Evolutionary conservation across 2,797 vertebrate species (phyloP).

Genomic region (Siniperca undulata): DNA sequence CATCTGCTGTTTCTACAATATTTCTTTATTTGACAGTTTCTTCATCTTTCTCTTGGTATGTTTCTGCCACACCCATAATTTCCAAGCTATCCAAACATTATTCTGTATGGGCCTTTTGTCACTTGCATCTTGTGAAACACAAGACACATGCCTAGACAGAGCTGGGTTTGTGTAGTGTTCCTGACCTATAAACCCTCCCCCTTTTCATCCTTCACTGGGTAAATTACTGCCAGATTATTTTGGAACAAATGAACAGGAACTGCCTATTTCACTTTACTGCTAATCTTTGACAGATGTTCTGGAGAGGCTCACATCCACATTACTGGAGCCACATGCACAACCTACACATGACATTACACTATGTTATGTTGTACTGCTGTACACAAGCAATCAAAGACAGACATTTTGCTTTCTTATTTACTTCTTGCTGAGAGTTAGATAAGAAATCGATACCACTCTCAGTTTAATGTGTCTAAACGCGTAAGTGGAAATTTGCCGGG

Average conservation of each 20-base stretch:
- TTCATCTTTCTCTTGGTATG: slow-evolving; percentile 12
- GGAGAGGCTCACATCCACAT: slow-evolving; percentile 78
- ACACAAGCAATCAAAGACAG: slow-evolving; percentile 17
- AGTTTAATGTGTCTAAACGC: neutral
- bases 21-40: slow-evolving; percentile 34
- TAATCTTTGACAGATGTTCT: slow-evolving; percentile 90
- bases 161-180: slow-evolving; percentile 71
- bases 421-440: neutral
- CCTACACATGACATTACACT: slow-evolving; percentile 47
- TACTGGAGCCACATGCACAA: slow-evolving; percentile 81
- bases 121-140: slow-evolving; percentile 60
- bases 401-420: neutral
- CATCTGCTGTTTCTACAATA: slow-evolving; percentile 13
- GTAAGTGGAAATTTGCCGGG: neutral
- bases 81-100: slow-evolving; percentile 19
- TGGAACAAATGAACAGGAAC: slow-evolving; percentile 86
- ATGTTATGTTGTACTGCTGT: slow-evolving; percentile 9
- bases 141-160: slow-evolving; percentile 71
- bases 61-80: slow-evolving; percentile 45
- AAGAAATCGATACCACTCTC: neutral
- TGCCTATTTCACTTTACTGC: slow-evolving; percentile 87
- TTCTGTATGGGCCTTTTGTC: slow-evolving; percentile 54
- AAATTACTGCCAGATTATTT: slow-evolving; percentile 89
- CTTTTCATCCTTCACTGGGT: slow-evolving; percentile 78
- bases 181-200: slow-evolving; percentile 78